phyloP scores from a whole-genome alignment of 2,797 vertebrate species.

The Sparidentex hasta region DNA sequence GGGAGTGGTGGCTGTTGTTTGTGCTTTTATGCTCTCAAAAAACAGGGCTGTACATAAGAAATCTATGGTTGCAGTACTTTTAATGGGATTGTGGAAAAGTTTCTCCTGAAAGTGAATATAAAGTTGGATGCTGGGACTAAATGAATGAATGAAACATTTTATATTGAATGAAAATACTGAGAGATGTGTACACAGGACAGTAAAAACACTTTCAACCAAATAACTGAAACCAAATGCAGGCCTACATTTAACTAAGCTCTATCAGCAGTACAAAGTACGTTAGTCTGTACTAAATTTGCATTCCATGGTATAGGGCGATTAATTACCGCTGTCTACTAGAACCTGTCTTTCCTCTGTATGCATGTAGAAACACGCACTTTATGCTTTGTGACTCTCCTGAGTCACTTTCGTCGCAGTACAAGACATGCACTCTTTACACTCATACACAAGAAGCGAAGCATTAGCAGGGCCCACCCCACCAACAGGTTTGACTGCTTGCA shows the following conservation, averaged over 20 bases:
- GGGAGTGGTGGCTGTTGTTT: neutral
- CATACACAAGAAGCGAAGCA: conserved; percentile 1
- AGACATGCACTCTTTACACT: conserved; percentile 8
- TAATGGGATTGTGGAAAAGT: neutral
- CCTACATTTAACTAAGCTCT: neutral
- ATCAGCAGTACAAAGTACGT: neutral
- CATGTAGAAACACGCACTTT: conserved; percentile 18
- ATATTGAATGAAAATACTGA: neutral
- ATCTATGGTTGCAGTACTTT: neutral
- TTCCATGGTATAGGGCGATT: conserved; percentile 1
- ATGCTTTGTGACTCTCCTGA: neutral
- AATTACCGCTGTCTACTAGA: neutral
- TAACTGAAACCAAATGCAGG: neutral
- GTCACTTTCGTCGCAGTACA: conserved; percentile 2
- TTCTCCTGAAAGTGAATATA: neutral
- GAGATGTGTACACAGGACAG: neutral
- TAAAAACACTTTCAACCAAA: conserved; percentile 2
- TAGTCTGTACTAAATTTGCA: neutral
- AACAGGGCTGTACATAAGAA: neutral
- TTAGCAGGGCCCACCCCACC: conserved; percentile 8
- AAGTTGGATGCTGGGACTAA: neutral
- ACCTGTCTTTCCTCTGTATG: conserved; percentile 5
- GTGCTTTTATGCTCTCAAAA: neutral
- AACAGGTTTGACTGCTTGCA: conserved; percentile 60
- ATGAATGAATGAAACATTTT: neutral